These are phyloP conservation scores for Polypterus senegalus DNA, from an alignment of 2,113 vertebrate genomes.

Conservation along the genomic window DNA sequence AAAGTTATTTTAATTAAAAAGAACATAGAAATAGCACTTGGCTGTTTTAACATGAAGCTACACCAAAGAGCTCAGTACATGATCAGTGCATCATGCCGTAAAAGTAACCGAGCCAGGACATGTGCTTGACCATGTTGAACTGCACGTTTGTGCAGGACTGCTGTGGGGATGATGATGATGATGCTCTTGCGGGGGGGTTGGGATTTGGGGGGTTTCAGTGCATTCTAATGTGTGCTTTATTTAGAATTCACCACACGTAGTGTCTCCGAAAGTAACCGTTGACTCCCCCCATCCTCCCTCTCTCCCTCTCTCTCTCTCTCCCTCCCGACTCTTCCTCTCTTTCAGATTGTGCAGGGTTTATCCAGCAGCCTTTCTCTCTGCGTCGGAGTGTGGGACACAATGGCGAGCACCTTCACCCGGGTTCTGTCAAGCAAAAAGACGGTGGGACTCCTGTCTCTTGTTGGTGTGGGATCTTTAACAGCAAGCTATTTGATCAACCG, in stretches of 20 bases:
- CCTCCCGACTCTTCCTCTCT: neutral
- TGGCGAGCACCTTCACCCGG: constrained; percentile 76
- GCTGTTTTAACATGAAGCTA: too few relatives aligned
- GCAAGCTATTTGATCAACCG: constrained; percentile 63
- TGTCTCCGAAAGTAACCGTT: too few relatives aligned
- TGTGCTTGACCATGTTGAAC: neutral
- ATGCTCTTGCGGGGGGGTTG: neutral
- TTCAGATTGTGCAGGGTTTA: neutral
- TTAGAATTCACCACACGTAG: constrained; percentile 8
- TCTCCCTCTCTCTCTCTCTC: neutral
- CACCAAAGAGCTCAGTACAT: neutral
- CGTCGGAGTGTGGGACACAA: constrained; percentile 24
- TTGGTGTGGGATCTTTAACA: constrained; percentile 72
- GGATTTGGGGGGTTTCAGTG: neutral
- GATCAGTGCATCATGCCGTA: neutral
- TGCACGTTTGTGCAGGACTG: neutral
- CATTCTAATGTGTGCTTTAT: constrained; percentile 2
- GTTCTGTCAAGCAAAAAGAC: constrained; percentile 54
- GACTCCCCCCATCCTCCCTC: neutral
- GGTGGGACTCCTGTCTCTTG: constrained; percentile 63
- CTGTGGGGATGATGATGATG: neutral
- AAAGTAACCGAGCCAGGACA: neutral
- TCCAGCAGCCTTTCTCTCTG: neutral
- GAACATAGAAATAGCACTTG: too few relatives aligned
- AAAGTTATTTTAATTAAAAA: too few relatives aligned